Percentiles rank a stretch among this genome's conserved stretches.
Evolutionary conservation across 2,888 invertebrate species (phyloP).

Genomic region (Epiblema foenella): DNA sequence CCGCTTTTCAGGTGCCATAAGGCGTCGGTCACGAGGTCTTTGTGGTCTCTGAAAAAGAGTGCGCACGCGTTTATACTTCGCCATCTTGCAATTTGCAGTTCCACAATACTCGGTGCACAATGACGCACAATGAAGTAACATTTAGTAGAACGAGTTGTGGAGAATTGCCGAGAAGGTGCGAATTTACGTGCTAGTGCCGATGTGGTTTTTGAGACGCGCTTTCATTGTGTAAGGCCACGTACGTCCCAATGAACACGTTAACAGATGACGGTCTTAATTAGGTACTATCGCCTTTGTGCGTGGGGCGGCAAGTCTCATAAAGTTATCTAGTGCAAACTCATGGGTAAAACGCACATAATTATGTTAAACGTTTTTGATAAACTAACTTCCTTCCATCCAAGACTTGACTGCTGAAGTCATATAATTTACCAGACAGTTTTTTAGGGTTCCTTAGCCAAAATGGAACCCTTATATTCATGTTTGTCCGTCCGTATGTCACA

Average conservation of each 20-base stretch:
- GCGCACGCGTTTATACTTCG: constrained; percentile 59
- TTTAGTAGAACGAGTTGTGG: constrained; percentile 38
- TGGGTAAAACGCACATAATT: background rate
- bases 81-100: constrained; percentile 46
- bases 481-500: no score
- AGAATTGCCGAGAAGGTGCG: constrained; percentile 56
- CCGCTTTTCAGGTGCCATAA: constrained; percentile 56
- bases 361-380: no score
- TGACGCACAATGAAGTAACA: constrained; percentile 45
- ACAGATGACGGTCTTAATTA: constrained; percentile 20
- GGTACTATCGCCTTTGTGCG: background rate
- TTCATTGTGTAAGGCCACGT: constrained; percentile 8
- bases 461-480: no score
- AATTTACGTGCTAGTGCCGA: constrained; percentile 45
- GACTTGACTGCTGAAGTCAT: no score
- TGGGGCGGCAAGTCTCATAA: background rate
- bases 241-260: background rate
- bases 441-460: no score
- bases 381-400: no score
- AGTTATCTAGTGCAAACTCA: background rate
- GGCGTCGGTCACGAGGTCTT: constrained; percentile 62
- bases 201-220: constrained; percentile 25
- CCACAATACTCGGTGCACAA: constrained; percentile 45
- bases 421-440: no score
- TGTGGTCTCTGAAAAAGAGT: constrained; percentile 55